phyloP scores from a whole-genome alignment of 2,797 vertebrate genomes.

The Poeciliopsis gracilis region DNA sequence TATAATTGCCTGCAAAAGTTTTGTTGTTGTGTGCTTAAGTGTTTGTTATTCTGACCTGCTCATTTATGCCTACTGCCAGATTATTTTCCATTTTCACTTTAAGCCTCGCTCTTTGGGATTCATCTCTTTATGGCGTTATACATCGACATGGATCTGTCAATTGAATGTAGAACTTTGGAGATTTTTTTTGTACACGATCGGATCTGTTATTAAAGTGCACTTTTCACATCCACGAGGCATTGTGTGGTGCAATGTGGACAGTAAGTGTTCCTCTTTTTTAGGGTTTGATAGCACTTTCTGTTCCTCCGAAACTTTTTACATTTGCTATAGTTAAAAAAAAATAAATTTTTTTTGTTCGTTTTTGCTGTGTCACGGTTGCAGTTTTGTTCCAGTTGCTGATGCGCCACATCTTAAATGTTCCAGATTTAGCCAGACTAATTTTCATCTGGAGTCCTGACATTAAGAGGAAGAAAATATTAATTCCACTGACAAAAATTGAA shows the following conservation, averaged over 20 bases:
- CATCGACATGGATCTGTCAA: constrained; percentile 20
- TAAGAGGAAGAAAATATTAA: neutral
- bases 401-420: neutral
- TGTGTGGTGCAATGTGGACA: constrained; percentile 11
- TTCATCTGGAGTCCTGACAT: neutral
- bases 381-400: neutral
- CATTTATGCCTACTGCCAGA: constrained; percentile 19
- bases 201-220: constrained; percentile 55
- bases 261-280: constrained; percentile 34
- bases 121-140: neutral
- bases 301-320: constrained; percentile 26
- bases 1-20: constrained; percentile 15
- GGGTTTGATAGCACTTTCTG: constrained; percentile 37
- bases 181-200: constrained; percentile 42
- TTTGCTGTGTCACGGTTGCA: neutral
- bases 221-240: constrained; percentile 24
- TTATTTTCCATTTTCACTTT: constrained; percentile 33
- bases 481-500: neutral
- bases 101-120: constrained; percentile 20
- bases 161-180: constrained; percentile 32
- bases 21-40: constrained; percentile 16
- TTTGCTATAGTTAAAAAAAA: neutral
- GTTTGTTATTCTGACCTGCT: constrained; percentile 6
- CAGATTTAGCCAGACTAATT: neutral
- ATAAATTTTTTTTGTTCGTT: neutral